A percentile compares a stretch with the other conserved stretches of the same genome.
Evolutionary conservation across 2,888 invertebrate genomes (phyloP).

Genomic region (Sminthurinus aureus): DNA sequence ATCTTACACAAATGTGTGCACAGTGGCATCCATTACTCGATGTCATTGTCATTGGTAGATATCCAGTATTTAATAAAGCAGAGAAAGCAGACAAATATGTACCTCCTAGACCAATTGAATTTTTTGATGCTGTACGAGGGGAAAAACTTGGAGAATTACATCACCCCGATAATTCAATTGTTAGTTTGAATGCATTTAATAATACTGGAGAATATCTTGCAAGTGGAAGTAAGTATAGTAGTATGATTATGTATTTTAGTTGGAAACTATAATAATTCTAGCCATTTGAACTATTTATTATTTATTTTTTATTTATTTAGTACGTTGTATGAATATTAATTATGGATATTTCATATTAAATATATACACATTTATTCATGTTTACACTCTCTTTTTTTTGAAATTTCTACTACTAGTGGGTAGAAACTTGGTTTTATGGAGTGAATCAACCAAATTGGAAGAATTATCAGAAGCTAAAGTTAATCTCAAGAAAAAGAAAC

Average conservation of each 20-base stretch:
- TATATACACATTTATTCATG: background rate
- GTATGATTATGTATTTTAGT: background rate
- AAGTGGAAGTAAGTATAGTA: constrained; percentile 50
- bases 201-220: constrained; percentile 55
- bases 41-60: constrained; percentile 53
- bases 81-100: background rate
- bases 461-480: constrained; percentile 3
- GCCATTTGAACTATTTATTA: background rate
- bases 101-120: constrained; percentile 45
- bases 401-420: constrained; percentile 28
- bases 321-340: background rate
- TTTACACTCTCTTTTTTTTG: background rate
- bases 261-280: background rate
- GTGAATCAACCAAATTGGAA: constrained; percentile 20
- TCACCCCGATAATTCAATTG: constrained; percentile 50
- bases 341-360: background rate
- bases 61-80: constrained; percentile 35
- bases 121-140: constrained; percentile 54
- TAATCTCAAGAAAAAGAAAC: background rate
- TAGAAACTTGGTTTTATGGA: constrained; percentile 46
- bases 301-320: background rate
- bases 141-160: constrained; percentile 44
- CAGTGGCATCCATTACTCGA: constrained; percentile 57
- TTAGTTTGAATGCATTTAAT: constrained; percentile 53
- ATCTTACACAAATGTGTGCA: constrained; percentile 54